Conservation (phyloP, 2,888 invertebrate genomes). For the Leptopterna dolabrata region DNA sequence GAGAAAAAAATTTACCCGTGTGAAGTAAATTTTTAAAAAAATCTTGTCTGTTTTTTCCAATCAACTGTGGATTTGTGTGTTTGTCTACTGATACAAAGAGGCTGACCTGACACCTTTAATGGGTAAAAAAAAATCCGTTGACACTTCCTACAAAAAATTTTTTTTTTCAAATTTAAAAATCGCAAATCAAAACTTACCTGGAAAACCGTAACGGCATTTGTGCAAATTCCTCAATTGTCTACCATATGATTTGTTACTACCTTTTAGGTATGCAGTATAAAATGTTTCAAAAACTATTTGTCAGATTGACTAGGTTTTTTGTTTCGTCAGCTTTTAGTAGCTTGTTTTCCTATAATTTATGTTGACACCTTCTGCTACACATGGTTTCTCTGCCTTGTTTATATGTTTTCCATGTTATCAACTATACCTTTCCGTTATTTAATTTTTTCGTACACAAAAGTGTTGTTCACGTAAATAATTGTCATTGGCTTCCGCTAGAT, state of each 20-base stretch:
- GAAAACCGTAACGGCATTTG: not conserved
- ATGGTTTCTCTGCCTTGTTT: conserved; percentile 57
- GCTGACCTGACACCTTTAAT: conserved; percentile 55
- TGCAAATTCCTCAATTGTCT: not conserved
- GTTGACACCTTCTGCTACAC: conserved; percentile 53
- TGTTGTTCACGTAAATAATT: conserved; percentile 55
- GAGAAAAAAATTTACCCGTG: not conserved
- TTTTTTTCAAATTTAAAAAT: not conserved
- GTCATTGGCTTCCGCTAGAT: conserved; percentile 58
- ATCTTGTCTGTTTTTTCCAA: not conserved
- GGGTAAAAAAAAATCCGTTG: conserved; percentile 8
- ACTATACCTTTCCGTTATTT: conserved; percentile 55
- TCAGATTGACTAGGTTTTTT: not conserved
- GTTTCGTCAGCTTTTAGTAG: conserved; percentile 59
- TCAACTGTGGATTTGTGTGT: conserved; percentile 49
- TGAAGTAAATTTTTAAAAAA: not conserved
- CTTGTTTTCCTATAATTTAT: conserved; percentile 59
- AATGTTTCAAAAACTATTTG: not conserved
- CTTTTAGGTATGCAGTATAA: not conserved
- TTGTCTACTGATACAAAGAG: conserved; percentile 57
- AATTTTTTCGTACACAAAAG: conserved; percentile 49
- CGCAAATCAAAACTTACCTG: not conserved
- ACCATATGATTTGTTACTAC: not conserved
- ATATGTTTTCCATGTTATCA: conserved; percentile 55
- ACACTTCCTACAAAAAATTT: not conserved